phyloP scores from a whole-genome alignment of 2,797 vertebrate genomes.

The Halcyon leucocephala region DNA sequence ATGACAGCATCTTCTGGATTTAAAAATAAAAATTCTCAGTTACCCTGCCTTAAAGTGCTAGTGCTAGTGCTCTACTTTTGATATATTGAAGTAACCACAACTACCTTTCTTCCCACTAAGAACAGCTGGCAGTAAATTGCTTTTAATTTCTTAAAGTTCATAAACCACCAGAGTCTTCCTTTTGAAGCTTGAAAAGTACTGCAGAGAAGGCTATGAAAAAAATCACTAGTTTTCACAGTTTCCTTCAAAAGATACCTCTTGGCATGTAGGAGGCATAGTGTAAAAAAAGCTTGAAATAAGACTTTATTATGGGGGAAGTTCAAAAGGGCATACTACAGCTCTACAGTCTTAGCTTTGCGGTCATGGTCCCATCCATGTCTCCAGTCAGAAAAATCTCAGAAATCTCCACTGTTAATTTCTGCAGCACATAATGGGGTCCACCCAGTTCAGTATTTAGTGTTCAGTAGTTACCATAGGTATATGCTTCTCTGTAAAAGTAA shows the following conservation, averaged over 20 bases:
- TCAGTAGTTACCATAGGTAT: not conserved
- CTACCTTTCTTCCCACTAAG: not conserved
- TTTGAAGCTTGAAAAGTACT: not conserved
- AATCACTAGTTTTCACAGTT: not conserved
- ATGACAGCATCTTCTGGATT: not conserved
- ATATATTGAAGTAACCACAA: not conserved
- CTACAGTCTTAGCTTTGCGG: not conserved
- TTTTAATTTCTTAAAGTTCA: not conserved
- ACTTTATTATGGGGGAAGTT: not conserved
- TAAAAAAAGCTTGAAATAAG: not conserved
- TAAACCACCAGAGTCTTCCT: not conserved
- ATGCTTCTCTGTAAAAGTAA: not conserved
- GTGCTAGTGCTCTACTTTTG: not conserved
- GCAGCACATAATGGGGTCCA: not conserved
- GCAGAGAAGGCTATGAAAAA: not conserved
- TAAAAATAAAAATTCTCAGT: not conserved
- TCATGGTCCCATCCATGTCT: not conserved
- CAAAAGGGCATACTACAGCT: not conserved
- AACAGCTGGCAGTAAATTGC: not conserved
- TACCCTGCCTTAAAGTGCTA: not conserved
- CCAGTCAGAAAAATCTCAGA: not conserved
- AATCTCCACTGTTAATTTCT: not conserved
- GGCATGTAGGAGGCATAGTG: rapidly evolving
- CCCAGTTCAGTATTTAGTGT: not conserved
- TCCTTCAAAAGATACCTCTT: not conserved